These are phyloP conservation scores for Hypsibius dujardini DNA, from an alignment of 1,140 invertebrate species.

Conservation along the genomic window DNA sequence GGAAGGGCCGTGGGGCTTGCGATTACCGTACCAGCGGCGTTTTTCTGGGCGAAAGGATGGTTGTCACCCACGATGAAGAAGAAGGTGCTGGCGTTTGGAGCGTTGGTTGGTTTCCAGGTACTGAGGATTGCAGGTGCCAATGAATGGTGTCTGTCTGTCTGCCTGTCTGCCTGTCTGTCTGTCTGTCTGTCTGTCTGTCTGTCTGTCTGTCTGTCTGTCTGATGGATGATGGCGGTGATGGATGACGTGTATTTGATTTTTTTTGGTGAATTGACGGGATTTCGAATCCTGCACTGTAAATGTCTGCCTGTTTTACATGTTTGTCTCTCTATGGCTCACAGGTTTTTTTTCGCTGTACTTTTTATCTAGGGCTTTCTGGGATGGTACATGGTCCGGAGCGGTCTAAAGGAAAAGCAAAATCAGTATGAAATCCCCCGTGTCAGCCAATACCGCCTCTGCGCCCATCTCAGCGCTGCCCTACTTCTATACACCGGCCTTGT, in stretches of 20 bases:
- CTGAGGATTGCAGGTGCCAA: neutral
- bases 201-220: too few species aligned
- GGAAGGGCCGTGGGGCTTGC: conserved; percentile 70
- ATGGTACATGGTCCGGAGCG: conserved; percentile 99
- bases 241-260: too few species aligned
- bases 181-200: too few species aligned
- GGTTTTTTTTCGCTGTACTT: conserved; percentile 14
- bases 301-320: too few species aligned
- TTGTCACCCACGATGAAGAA: conserved; percentile 48
- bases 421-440: conserved; percentile 76
- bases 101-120: conserved; percentile 68
- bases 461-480: conserved; percentile 78
- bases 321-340: too few species aligned
- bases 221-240: too few species aligned
- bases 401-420: conserved; percentile 51
- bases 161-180: too few species aligned
- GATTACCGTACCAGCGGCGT: conserved; percentile 67
- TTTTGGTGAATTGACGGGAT: too few species aligned
- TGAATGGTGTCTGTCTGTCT: too few species aligned
- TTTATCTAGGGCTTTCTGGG: conserved; percentile 69
- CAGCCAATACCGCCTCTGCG: conserved; percentile 81
- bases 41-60: conserved; percentile 66
- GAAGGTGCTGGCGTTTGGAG: conserved; percentile 51
- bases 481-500: conserved; percentile 66
- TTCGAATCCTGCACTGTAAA: conserved; percentile 17